Percentiles rank a stretch among this genome's conserved stretches.
These are phyloP conservation scores for Chamaetylas fuelleborni DNA, from an alignment of 2,113 vertebrate species.

Conservation along the genomic window DNA sequence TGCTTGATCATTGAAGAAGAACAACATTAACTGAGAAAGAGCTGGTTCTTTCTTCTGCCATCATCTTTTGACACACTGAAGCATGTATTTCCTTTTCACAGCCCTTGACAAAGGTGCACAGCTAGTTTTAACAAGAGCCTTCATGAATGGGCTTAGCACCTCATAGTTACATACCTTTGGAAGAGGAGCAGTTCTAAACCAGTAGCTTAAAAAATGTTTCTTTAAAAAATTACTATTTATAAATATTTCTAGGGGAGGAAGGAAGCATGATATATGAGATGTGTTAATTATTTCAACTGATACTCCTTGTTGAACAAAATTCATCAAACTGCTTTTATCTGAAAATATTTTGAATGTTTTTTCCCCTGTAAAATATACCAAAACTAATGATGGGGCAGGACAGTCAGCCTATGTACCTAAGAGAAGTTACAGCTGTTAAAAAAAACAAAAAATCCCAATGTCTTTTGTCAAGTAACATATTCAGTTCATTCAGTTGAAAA, in stretches of 20 bases:
- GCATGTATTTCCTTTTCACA: background rate
- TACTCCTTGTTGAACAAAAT: background rate
- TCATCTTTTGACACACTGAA: background rate
- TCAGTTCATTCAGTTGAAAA: background rate
- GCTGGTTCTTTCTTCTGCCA: background rate
- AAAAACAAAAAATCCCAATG: background rate
- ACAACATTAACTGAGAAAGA: background rate
- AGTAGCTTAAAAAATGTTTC: background rate
- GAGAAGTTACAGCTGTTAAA: background rate
- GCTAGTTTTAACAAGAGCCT: background rate
- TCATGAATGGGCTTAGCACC: background rate
- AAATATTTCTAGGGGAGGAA: background rate
- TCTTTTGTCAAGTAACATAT: background rate
- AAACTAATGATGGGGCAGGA: background rate
- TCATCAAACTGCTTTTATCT: background rate
- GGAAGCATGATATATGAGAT: background rate
- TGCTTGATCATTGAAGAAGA: background rate
- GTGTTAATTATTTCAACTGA: background rate
- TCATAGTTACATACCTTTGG: background rate
- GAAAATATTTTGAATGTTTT: background rate
- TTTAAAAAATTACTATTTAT: background rate
- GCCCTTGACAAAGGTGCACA: background rate
- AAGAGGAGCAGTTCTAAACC: background rate
- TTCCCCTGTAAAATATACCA: background rate
- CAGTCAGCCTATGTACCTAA: background rate